phyloP scores from a whole-genome alignment of 2,888 invertebrate species.

The Macaria liturata region DNA sequence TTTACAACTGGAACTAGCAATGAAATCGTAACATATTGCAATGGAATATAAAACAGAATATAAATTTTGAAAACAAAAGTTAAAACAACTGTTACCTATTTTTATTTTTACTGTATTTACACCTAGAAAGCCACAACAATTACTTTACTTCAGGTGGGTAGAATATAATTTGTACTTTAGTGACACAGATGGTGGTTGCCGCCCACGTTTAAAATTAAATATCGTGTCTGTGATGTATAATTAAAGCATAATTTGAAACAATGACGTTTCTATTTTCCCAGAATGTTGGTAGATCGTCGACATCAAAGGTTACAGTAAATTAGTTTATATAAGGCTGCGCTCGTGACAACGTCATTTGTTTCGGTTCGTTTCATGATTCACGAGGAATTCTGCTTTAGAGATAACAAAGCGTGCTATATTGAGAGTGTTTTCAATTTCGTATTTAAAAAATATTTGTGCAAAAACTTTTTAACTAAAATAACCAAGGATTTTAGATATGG shows the following conservation, averaged over 20 bases:
- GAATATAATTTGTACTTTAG: no score
- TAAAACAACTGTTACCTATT: no score
- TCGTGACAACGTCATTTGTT: conserved; percentile 19
- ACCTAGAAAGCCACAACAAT: no score
- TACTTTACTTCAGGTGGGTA: no score
- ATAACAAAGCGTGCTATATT: conserved; percentile 11
- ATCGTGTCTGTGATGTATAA: conserved; percentile 2
- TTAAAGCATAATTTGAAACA: conserved; percentile 7
- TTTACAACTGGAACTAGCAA: no score
- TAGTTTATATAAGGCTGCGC: conserved; percentile 19
- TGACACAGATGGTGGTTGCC: no score
- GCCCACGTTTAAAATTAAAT: no score
- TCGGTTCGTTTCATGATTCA: conserved; percentile 16
- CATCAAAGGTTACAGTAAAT: conserved; percentile 23
- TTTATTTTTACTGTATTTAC: no score
- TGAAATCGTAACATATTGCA: no score
- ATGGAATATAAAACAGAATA: no score
- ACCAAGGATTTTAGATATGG: no score
- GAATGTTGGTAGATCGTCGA: conserved; percentile 4
- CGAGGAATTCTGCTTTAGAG: conserved; percentile 8
- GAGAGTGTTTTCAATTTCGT: conserved; percentile 1
- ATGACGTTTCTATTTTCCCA: conserved; percentile 13
- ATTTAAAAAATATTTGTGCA: background rate
- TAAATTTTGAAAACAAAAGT: no score
- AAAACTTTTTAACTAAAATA: background rate